Conservation (phyloP, 2,888 invertebrate species). For the Troglohyphantes excavatus region DNA sequence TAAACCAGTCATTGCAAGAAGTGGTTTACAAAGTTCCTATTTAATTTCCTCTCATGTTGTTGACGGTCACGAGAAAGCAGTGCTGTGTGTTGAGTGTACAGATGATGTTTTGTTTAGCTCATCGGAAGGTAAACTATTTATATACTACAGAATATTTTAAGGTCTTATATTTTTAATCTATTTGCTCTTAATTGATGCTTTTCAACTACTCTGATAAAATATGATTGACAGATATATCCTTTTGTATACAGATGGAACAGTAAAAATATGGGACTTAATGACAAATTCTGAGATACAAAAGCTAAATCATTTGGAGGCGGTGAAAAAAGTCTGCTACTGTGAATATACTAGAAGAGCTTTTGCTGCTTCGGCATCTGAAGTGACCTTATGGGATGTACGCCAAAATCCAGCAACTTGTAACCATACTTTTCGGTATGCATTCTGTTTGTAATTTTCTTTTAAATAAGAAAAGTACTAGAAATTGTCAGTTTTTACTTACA, state of each 20-base stretch:
- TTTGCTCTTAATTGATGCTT: neutral
- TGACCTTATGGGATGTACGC: conserved; percentile 85
- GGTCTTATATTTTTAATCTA: neutral
- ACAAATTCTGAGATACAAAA: conserved; percentile 88
- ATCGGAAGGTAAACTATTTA: conserved; percentile 88
- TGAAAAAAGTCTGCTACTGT: conserved; percentile 87
- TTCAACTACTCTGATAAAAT: neutral
- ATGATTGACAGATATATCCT: neutral
- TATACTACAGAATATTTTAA: too few species aligned
- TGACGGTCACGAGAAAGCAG: conserved; percentile 92
- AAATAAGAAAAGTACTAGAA: too few species aligned
- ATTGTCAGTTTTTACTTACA: too few species aligned
- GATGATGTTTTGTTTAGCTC: conserved; percentile 90
- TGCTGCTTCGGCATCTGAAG: conserved; percentile 90
- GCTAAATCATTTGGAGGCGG: conserved; percentile 89
- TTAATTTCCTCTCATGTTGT: conserved; percentile 90
- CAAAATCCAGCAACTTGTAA: conserved; percentile 86
- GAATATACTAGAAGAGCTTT: conserved; percentile 86
- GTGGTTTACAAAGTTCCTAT: conserved; percentile 82
- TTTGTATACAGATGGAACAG: conserved; percentile 87
- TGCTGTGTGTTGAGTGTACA: conserved; percentile 89
- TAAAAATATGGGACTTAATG: conserved; percentile 92
- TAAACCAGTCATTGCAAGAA: conserved; percentile 51
- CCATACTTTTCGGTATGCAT: conserved; percentile 86
- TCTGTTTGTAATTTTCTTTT: neutral